Conservation (phyloP, 1,140 invertebrate species). For the Caerostris extrusa region DNA sequence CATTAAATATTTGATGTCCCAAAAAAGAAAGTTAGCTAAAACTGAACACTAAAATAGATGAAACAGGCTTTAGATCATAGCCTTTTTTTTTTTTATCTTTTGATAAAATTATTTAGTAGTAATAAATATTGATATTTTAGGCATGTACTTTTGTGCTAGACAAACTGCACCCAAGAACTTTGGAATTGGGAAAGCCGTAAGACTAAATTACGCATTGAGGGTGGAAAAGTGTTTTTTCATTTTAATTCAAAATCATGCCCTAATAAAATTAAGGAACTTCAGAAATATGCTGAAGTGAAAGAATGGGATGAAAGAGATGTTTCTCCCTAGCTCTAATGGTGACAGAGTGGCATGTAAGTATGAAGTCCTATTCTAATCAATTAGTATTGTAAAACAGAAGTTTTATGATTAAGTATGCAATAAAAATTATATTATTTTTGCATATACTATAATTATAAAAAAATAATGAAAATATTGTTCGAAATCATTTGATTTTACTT, state of each 20-base stretch:
- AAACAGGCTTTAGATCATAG: not conserved
- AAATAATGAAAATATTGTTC: too few species aligned
- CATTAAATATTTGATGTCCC: not conserved
- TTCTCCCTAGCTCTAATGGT: conserved; percentile 91
- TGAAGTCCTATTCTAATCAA: not conserved
- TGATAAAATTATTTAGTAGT: not conserved
- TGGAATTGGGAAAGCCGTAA: conserved; percentile 88
- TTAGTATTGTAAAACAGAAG: too few species aligned
- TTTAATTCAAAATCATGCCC: conserved; percentile 96
- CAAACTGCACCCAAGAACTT: conserved; percentile 93
- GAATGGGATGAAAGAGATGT: conserved; percentile 88
- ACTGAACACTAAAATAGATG: not conserved
- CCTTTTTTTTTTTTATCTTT: not conserved
- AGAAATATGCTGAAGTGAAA: conserved; percentile 82
- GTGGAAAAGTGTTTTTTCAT: conserved; percentile 91
- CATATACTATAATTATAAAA: too few species aligned
- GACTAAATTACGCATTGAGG: conserved; percentile 84
- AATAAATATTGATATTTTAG: conserved; percentile 80
- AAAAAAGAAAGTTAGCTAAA: not conserved
- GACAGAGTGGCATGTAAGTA: conserved; percentile 92
- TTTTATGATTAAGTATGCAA: too few species aligned
- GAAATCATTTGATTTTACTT: too few species aligned
- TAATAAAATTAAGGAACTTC: conserved; percentile 87
- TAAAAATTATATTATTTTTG: too few species aligned
- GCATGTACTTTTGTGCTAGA: conserved; percentile 90